Percentiles rank a stretch among this genome's conserved stretches.
These are phyloP conservation scores for Sphyrna mokarran DNA, from an alignment of 2,113 vertebrate species.

Conservation along the genomic window DNA sequence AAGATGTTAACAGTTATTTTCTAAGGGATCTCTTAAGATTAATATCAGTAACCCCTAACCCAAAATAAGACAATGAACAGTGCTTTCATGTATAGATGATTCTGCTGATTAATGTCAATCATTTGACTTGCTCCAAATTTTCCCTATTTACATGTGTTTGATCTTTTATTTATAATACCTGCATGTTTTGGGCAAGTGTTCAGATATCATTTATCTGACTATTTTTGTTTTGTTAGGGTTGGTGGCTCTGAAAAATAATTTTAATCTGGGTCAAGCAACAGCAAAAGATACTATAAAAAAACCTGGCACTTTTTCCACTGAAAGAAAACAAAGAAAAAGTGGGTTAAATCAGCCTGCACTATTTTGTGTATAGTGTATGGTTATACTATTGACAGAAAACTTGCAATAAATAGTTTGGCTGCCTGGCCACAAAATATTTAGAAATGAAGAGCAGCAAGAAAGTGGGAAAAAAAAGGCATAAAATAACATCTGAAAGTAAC, in stretches of 20 bases:
- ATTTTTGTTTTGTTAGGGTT: not conserved
- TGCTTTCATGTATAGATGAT: too few species aligned
- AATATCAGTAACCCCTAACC: too few species aligned
- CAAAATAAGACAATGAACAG: too few species aligned
- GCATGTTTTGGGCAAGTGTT: not conserved
- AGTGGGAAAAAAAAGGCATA: not conserved
- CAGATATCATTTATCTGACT: not conserved
- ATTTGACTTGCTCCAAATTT: too few species aligned
- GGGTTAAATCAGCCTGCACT: not conserved
- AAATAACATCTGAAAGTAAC: not conserved
- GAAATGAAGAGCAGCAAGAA: not conserved
- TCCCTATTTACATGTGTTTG: too few species aligned
- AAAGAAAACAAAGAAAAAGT: not conserved
- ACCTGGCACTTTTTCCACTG: not conserved
- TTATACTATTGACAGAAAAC: not conserved
- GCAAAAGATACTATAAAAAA: not conserved
- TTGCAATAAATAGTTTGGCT: not conserved
- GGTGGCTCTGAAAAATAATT: not conserved
- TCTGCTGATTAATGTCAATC: too few species aligned
- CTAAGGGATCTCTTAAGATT: too few species aligned
- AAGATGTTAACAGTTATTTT: too few species aligned
- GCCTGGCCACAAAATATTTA: not conserved
- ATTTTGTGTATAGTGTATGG: not conserved
- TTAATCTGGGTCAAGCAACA: not conserved
- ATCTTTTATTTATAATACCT: too few species aligned